A percentile compares a stretch with the other conserved stretches of the same genome.
Evolutionary conservation across 2,797 vertebrate genomes (phyloP).

Genomic region (Argyrosomus regius): DNA sequence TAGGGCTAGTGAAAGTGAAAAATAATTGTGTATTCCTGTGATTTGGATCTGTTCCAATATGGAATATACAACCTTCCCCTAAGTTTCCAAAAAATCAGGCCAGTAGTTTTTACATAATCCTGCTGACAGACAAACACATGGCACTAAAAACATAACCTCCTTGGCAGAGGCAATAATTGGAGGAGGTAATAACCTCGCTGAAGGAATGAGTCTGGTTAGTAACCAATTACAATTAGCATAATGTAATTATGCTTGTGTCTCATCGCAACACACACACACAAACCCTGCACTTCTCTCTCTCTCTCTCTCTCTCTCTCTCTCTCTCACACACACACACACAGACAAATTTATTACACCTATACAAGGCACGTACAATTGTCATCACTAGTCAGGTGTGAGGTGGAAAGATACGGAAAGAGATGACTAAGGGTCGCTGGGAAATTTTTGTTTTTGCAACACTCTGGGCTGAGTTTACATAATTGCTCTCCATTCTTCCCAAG

Average conservation of each 20-base stretch:
- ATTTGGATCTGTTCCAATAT: no score
- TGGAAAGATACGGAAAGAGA: not conserved
- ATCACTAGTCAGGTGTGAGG: not conserved
- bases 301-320: not conserved
- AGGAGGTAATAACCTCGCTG: not conserved
- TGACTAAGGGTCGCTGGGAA: not conserved
- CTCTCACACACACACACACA: no score
- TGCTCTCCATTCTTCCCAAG: not conserved
- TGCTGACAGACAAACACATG: no score
- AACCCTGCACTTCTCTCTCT: not conserved
- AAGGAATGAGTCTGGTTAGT: constrained; percentile 10
- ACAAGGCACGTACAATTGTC: not conserved
- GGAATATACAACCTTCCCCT: no score
- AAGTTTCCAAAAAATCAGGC: no score
- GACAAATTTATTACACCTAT: not conserved
- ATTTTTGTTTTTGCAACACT: not conserved
- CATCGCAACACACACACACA: not conserved
- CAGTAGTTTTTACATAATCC: no score
- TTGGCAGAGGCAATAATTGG: no score
- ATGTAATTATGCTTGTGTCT: constrained; percentile 13
- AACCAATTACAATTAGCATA: constrained; percentile 34
- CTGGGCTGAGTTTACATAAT: not conserved
- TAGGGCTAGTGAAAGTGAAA: no score
- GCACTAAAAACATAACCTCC: no score
- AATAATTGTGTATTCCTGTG: no score